Base-by-base conservation (phyloP, 1,140 invertebrate genomes). In the Phymastichus coffea region DNA sequence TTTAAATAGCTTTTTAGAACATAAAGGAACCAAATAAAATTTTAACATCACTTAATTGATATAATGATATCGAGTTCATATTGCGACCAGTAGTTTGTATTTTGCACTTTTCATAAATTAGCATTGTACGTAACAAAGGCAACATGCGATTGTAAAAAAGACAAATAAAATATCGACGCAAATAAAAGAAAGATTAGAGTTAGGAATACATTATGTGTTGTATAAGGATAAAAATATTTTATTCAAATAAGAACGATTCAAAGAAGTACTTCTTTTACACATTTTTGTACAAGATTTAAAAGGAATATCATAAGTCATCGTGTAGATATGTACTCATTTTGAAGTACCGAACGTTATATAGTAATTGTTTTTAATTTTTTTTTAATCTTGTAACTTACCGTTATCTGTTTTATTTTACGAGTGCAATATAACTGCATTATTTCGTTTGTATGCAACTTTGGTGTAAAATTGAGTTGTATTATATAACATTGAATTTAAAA, bases 371-470 rank as follows among this genome's bases (percentile, higher is more conserved):
- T 25, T 12, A 51, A 15, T 14, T 35, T 54, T 43, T 57, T 51
- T 43, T 64, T 64, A 55, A 67, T 46, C 2, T 46, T 57, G 33
- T 28, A n/a, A n/a, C n/a, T 63, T 65, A 43, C 44, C 10, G 62
- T 47, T 48, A 56, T 52, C 15, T 23, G n/a, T n/a, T 60, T 56
- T 64, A 57, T 44, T 40, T 56, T 57, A 20, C 28, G 26, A 58
- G 37, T 44, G 43, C 26, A 54, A 66, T 64, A 63, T 8, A 22
- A 35, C 23, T 33, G 33, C 33, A 54, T 30, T n/a, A n/a, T n/a
- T 17, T 19, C 30, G 17, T 20, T 30, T n/a, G 0, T 14, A 19
- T 54, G 4, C 26, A 46, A 56, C 8, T 35, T 47, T n/a, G n/a
- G n/a, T n/a, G n/a, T n/a, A n/a, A n/a, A n/a, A n/a, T n/a, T n/a